Conservation (phyloP, 2,797 vertebrate species). For the Hozukius guyotensis region DNA sequence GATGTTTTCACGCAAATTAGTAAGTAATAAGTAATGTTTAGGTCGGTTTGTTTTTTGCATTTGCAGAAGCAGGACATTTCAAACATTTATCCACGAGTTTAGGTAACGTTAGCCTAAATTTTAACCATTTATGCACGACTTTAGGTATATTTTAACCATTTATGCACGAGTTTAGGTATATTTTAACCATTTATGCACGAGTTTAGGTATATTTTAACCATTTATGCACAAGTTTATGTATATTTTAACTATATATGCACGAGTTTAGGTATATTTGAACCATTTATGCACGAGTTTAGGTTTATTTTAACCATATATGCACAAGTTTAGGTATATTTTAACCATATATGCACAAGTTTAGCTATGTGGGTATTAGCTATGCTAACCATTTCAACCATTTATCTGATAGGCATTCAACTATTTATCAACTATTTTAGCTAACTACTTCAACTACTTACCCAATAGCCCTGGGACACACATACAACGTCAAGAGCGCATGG, state of each 20-base stretch:
- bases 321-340: too few relatives aligned
- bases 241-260: too few relatives aligned
- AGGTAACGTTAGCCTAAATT: background rate
- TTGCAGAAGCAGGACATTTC: background rate
- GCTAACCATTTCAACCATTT: background rate
- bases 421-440: background rate
- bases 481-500: too few relatives aligned
- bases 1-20: background rate
- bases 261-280: background rate
- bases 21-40: background rate
- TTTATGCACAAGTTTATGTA: accelerated
- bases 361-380: too few relatives aligned
- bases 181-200: background rate
- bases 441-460: background rate
- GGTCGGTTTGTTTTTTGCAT: background rate
- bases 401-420: background rate
- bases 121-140: background rate
- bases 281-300: background rate
- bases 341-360: too few relatives aligned
- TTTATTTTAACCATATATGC: background rate
- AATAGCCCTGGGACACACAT: too few relatives aligned
- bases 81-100: background rate
- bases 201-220: too few relatives aligned
- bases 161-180: background rate
- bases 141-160: background rate